Base-by-base conservation (phyloP, 2,797 vertebrate species). In the Rousettus madagascariensis region DNA sequence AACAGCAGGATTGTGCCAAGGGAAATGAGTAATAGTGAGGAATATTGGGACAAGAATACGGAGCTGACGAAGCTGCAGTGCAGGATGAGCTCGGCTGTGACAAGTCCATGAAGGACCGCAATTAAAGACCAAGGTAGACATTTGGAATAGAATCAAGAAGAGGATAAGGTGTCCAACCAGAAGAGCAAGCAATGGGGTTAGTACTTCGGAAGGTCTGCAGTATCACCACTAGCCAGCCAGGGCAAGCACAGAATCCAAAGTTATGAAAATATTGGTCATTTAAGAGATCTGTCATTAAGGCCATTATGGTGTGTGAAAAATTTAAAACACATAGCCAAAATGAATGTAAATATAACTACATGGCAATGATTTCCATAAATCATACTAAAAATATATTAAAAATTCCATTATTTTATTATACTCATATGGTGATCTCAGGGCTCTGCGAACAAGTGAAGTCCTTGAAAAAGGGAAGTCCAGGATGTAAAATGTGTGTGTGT, bases 21-120 rank as follows among this genome's bases (percentile, higher is more conserved):
- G 71, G 57, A 95, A 85, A 85, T 96, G 97, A 97, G 93, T 96
- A 93, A 96, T 33, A 91, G 89, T 43, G 91, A 95, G 26, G 89
- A 80, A 80, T 78, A 65, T 5, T 0, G 22, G 59, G 82, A 97
- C 86, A 69, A 20, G 66, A 86, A 13, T n/a, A 59, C 84, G 91
- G 84, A 88, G 80, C 91, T 66, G 94, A 97, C 36, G 41, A 71
- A 93, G 90, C 88, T 17, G 65, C 87, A 94, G 91, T 63, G 61
- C 93, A 94, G 36, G 83, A 55, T 26, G 75, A 87, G 41, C 80
- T 90, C 26, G 59, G 84, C 90, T 95, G 22, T 55, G 93, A 88
- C 51, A 94, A 69, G 85, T 53, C 87, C 80, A 41, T 1, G 17
- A 91, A 92, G 84, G 68, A 75, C 7, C 71, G 59, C 75, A 94